Base-by-base conservation (phyloP, 1,140 invertebrate species). In the Penaeus japonicus region DNA sequence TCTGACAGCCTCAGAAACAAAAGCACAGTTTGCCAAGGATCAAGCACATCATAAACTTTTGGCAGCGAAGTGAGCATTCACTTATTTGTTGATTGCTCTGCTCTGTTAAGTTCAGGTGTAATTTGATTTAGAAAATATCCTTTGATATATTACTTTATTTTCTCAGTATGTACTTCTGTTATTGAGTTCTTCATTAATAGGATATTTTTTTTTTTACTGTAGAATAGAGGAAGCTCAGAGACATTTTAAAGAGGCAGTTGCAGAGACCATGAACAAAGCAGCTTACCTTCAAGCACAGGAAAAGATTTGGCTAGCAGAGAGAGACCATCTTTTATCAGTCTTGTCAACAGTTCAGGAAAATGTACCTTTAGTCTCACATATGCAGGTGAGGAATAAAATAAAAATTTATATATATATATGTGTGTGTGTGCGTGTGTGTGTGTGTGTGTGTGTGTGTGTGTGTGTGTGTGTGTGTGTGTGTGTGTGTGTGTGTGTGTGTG, bases 281-380 rank as follows among this genome's bases (percentile, higher is more conserved):
- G 62, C 32, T 59, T 54, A 83, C 22, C n/a, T 88, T n/a, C 86
- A 88, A n/a, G 53, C 35, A 27, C 17, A 59, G 57, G 86, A 88
- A 53, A 83, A 55, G 24, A 59, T n/a, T 15, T 88, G 79, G 79
- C 62, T 88, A 47, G 86, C 86, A 22, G 86, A 88, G 39, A 47
- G 81, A 47, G 86, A 88, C 53, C 80, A 88, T 27, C 86, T 88
- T 18, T 55, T 88, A 17, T 83, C 87, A 57, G 65, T 83, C 24
- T 84, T 88, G n/a, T 47, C 87, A 17, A 35, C 80, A 20, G 80
- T 88, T 4, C 80, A 88, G 59, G 87, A 88, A 35, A 88, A 83
- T 54, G 17, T 84, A 22, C 55, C 87, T 4, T 35, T 83, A 54
- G 35, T 78, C 32, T 20, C 65, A 77, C 65, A 88, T 18, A 78